Base-by-base conservation (phyloP, 2,113 vertebrate species). In the Chionodraco myersi region DNA sequence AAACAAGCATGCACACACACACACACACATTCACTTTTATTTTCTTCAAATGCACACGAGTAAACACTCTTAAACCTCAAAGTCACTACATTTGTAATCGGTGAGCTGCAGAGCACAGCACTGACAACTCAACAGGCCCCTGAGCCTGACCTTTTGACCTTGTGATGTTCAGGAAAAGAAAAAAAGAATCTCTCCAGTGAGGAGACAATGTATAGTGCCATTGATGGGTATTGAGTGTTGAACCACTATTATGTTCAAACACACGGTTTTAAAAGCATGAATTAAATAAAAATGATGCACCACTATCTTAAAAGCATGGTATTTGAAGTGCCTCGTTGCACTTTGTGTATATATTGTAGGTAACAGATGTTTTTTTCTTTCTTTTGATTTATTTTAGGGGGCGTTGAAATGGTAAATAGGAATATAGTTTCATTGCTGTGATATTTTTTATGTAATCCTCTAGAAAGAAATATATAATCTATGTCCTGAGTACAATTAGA, bases 291-390 rank as follows among this genome's bases (percentile, higher is more conserved):
- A 89, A 77, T 44, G 2, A 80, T 85, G 90, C 89, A 93, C 87
- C 93, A 88, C 91, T 93, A 94, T 96, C 92, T 96, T 96, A 94
- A 93, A 95, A 89, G 96, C 95, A 95, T 97, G 97, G 95, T 95
- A 92, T 92, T 88, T 96, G 93, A 95, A 95, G 97, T 97, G 97
- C 96, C 96, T 97, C 94, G 91, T 92, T 92, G 96, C 96, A 96
- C 96, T 97, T 96, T 94, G 92, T 96, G 95, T 98, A 96, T 93
- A 95, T 96, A 95, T 95, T 92, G 95, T 97, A 96, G 96, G 92
- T 96, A 95, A 95, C 91, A 87, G 64, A 91, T 89, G 77, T 66
- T 94, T 95, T 96, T 72, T 80, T 72, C 6, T 83, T 73, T n/a
- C 10, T 74, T 83, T 82, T 79, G 21, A 75, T 88, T 89, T 45